Percentiles rank a stretch among this genome's conserved stretches.
These are phyloP conservation scores for Nebria salina DNA, from an alignment of 2,888 invertebrate genomes.

Conservation along the genomic window DNA sequence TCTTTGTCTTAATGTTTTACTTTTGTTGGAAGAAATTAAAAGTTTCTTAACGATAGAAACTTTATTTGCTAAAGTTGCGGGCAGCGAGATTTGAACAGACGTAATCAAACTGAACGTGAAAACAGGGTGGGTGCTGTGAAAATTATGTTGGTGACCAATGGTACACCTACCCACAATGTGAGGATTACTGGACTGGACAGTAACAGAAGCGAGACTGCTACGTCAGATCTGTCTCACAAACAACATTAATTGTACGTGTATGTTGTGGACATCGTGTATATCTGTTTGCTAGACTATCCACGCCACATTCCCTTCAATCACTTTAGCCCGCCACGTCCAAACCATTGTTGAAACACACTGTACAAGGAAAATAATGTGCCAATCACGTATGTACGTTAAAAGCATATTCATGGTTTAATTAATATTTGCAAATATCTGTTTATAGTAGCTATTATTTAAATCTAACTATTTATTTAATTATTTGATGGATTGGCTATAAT, in stretches of 20 bases:
- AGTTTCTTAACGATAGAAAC: not conserved
- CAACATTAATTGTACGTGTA: slow-evolving; percentile 36
- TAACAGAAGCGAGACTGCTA: not conserved
- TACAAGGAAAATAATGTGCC: not conserved
- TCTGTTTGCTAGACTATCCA: slow-evolving; percentile 15
- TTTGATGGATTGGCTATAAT: not conserved
- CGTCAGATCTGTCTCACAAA: slow-evolving; percentile 36
- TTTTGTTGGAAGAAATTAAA: not conserved
- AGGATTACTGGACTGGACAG: not conserved
- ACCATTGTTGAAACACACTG: not conserved
- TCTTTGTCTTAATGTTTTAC: not conserved
- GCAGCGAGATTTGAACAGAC: slow-evolving; percentile 3
- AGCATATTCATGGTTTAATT: not conserved
- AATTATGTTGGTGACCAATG: not conserved
- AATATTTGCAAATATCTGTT: not conserved
- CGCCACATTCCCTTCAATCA: slow-evolving; percentile 15
- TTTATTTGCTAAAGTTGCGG: not conserved
- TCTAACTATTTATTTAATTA: not conserved
- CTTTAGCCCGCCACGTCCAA: not conserved
- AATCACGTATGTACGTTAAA: not conserved
- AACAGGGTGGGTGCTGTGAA: not conserved
- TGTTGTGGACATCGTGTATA: slow-evolving; percentile 28
- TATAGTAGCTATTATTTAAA: not conserved
- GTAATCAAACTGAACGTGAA: not conserved
- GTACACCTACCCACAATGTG: not conserved